These are phyloP conservation scores for Pteria penguin DNA, from an alignment of 2,888 invertebrate genomes.

Conservation along the genomic window DNA sequence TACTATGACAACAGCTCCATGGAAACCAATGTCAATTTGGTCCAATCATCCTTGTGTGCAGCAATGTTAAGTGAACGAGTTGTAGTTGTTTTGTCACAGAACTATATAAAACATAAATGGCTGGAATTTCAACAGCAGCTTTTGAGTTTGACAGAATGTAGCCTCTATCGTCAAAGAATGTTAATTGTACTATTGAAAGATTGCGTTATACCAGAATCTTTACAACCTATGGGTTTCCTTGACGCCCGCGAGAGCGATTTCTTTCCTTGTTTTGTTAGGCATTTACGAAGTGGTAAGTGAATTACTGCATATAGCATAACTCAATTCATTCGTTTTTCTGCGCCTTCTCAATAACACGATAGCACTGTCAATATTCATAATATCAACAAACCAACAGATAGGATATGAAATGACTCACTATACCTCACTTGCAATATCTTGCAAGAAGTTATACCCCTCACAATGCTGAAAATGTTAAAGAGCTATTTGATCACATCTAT, in stretches of 20 bases:
- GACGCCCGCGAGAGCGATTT: slow-evolving; percentile 65
- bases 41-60: slow-evolving; percentile 69
- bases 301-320: too few species aligned
- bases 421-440: too few species aligned
- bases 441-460: too few species aligned
- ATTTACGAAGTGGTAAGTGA: slow-evolving; percentile 67
- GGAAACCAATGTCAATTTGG: slow-evolving; percentile 32
- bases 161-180: slow-evolving; percentile 69
- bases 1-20: slow-evolving; percentile 50
- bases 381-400: too few species aligned
- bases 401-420: too few species aligned
- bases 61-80: slow-evolving; percentile 74
- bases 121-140: slow-evolving; percentile 67
- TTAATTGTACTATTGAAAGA: slow-evolving; percentile 67
- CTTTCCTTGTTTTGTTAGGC: slow-evolving; percentile 62
- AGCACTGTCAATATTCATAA: too few species aligned
- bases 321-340: too few species aligned
- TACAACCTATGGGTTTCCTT: slow-evolving; percentile 63
- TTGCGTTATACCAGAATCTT: slow-evolving; percentile 68
- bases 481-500: too few species aligned
- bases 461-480: too few species aligned
- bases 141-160: slow-evolving; percentile 66
- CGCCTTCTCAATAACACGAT: too few species aligned
- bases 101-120: slow-evolving; percentile 69
- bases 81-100: slow-evolving; percentile 66